phyloP scores from a whole-genome alignment of 53 echinoderm and acorn worm genomes.

The Holothuria scabra region DNA sequence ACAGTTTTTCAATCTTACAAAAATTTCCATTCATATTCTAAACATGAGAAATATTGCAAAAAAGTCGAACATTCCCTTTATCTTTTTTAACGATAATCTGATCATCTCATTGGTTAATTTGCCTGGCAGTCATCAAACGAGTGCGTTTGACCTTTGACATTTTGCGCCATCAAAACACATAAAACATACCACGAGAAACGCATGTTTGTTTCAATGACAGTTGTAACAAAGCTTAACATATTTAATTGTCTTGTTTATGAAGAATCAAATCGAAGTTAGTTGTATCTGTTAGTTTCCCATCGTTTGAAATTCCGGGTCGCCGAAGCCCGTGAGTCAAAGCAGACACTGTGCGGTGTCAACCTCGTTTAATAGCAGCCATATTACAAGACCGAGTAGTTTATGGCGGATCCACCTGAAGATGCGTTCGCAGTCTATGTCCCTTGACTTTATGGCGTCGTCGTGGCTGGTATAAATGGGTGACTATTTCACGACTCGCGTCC shows the following conservation, averaged over 20 bases:
- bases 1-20: no score
- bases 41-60: no score
- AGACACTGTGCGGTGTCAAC: conserved; percentile 37
- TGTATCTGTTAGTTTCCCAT: conserved; percentile 15
- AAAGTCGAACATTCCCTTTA: no score
- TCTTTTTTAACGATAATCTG: no score
- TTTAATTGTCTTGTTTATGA: conserved; percentile 36
- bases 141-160: conserved; percentile 42
- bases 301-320: conserved; percentile 31
- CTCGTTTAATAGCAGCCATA: conserved; percentile 32
- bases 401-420: conserved; percentile 34
- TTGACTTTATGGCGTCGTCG: conserved; percentile 18
- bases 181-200: neutral
- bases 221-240: conserved; percentile 25
- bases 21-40: no score
- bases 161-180: conserved; percentile 2
- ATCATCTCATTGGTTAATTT: conserved; percentile 5
- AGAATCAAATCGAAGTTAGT: conserved; percentile 16
- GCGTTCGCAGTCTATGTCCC: neutral
- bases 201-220: conserved; percentile 32
- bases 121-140: conserved; percentile 12
- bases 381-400: conserved; percentile 13
- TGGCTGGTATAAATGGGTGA: conserved; percentile 31
- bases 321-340: conserved; percentile 7
- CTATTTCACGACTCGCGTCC: conserved; percentile 25